Evolutionary conservation across 2,113 vertebrate genomes (phyloP).

Genomic region (Trochalopteron elliotii): DNA sequence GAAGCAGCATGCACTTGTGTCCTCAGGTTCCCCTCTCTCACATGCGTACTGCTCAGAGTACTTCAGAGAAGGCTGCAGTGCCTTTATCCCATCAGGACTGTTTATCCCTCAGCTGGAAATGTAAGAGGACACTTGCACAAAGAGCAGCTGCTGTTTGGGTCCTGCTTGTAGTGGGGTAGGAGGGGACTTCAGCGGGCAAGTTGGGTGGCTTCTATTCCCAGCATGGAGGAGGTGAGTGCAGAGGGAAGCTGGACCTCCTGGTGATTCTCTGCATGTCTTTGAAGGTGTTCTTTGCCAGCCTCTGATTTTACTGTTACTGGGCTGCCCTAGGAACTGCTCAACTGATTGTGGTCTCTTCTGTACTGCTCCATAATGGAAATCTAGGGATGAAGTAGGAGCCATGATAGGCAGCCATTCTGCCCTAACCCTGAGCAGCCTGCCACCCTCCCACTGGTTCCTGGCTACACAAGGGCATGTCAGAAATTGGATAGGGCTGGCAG

Average conservation of each 20-base stretch:
- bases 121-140: neutral
- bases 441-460: neutral
- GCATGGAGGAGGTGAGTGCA: neutral
- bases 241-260: neutral
- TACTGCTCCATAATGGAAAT: neutral
- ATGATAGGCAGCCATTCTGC: neutral
- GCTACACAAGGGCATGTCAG: neutral
- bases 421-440: neutral
- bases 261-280: neutral
- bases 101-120: neutral
- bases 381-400: neutral
- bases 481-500: constrained; percentile 34
- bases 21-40: neutral
- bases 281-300: neutral
- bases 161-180: neutral
- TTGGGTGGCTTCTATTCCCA: neutral
- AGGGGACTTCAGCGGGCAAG: neutral
- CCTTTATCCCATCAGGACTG: neutral
- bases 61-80: neutral
- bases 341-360: neutral
- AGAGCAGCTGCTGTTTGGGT: neutral
- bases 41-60: neutral
- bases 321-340: neutral
- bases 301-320: constrained; percentile 7
- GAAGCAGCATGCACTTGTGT: neutral